These are phyloP conservation scores for Diabrotica undecimpunctata DNA, from an alignment of 1,140 invertebrate species.

Conservation along the genomic window DNA sequence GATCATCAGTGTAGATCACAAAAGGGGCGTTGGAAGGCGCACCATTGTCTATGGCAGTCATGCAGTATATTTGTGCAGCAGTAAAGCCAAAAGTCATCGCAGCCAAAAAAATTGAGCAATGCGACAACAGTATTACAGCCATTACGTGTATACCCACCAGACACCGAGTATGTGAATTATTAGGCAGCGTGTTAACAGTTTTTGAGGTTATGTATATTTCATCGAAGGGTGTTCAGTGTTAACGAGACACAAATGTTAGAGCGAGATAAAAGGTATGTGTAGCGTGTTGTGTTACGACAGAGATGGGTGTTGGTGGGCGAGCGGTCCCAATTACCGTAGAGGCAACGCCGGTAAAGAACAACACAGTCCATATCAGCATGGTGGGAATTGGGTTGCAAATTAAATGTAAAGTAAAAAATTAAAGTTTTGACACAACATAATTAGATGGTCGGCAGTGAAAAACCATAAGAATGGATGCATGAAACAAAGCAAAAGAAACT, in stretches of 20 bases:
- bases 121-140: conserved; percentile 48
- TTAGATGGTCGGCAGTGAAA: conserved; percentile 25
- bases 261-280: conserved; percentile 1
- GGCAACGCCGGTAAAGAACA: conserved; percentile 20
- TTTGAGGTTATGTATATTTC: conserved; percentile 14
- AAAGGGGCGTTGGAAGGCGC: conserved; percentile 78
- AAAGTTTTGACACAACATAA: conserved; percentile 21
- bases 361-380: conserved; percentile 19
- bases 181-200: conserved; percentile 11
- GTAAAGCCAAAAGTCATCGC: conserved; percentile 45
- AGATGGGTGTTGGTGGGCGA: conserved; percentile 22
- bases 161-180: conserved; percentile 28
- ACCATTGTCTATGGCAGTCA: conserved; percentile 49
- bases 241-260: conserved; percentile 8
- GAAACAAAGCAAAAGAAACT: conserved; percentile 43
- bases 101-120: conserved; percentile 46
- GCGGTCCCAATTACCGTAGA: conserved; percentile 15
- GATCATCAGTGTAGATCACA: conserved; percentile 92
- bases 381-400: conserved; percentile 23
- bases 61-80: conserved; percentile 47
- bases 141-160: conserved; percentile 37
- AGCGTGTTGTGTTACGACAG: conserved; percentile 13
- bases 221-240: conserved; percentile 8
- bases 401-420: conserved; percentile 24
- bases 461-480: conserved; percentile 44